These are phyloP conservation scores for Lagodon rhomboides DNA, from an alignment of 2,797 vertebrate species.

Conservation along the genomic window DNA sequence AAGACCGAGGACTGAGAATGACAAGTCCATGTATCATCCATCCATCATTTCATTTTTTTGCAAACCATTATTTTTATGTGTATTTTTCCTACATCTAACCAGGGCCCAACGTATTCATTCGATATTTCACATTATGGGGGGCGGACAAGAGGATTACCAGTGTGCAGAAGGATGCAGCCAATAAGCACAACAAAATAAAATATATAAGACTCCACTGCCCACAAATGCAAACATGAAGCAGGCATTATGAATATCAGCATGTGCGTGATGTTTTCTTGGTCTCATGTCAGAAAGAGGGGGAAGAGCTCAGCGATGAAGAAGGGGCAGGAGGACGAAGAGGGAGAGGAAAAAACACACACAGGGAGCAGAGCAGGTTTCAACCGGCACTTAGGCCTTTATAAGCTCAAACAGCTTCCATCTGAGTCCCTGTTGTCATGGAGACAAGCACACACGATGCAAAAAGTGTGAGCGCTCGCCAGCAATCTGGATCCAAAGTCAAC, in stretches of 20 bases:
- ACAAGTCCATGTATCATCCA: background rate
- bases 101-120: no score
- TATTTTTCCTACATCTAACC: background rate
- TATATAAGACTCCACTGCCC: background rate
- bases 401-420: conserved; percentile 36
- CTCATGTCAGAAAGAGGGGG: conserved; percentile 16
- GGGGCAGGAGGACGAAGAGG: background rate
- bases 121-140: no score
- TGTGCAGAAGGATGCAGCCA: no score
- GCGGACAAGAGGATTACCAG: no score
- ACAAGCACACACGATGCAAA: conserved; percentile 46
- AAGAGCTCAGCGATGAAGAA: conserved; percentile 11
- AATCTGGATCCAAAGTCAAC: conserved; percentile 10
- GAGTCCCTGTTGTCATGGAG: conserved; percentile 65
- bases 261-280: conserved; percentile 2
- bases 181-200: no score
- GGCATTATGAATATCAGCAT: background rate
- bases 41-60: background rate
- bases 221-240: conserved; percentile 8
- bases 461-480: conserved; percentile 5
- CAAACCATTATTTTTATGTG: background rate
- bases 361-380: conserved; percentile 20
- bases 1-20: background rate
- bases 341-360: conserved; percentile 2
- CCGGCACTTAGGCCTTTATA: conserved; percentile 23